phyloP scores from a whole-genome alignment of 1,140 invertebrate genomes.

The Triops longicaudatus region DNA sequence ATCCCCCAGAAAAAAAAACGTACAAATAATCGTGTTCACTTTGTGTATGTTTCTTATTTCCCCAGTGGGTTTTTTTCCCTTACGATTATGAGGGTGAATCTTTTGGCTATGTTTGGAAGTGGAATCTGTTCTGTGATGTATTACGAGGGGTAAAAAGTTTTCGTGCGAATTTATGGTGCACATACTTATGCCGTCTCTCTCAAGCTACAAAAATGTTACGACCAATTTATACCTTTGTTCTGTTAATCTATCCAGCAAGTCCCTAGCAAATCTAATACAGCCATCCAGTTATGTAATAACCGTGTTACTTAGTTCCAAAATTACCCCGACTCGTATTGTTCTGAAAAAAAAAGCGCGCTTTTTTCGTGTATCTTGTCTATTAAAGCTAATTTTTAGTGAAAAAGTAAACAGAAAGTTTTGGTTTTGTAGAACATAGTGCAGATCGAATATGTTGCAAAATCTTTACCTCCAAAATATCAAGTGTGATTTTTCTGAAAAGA shows the following conservation, averaged over 20 bases:
- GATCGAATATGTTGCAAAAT: too few relatives aligned
- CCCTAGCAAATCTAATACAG: neutral
- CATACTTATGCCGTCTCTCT: neutral
- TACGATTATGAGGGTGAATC: neutral
- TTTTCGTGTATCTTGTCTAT: too few relatives aligned
- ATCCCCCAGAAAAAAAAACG: neutral
- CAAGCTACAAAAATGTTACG: neutral
- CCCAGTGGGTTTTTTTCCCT: neutral
- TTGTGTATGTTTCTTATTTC: neutral
- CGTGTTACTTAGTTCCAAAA: too few relatives aligned
- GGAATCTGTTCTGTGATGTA: neutral
- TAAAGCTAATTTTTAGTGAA: too few relatives aligned
- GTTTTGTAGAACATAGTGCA: too few relatives aligned
- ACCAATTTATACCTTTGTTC: constrained; percentile 12
- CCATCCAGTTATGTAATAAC: neutral
- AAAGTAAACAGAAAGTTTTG: too few relatives aligned
- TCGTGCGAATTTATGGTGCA: neutral
- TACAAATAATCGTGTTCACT: constrained; percentile 5
- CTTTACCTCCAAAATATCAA: too few relatives aligned
- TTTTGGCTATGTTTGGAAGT: neutral
- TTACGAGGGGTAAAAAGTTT: neutral
- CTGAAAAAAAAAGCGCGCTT: too few relatives aligned
- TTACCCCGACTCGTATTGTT: too few relatives aligned
- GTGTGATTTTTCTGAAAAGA: too few relatives aligned
- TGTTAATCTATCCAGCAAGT: neutral